phyloP scores from a whole-genome alignment of 2,113 vertebrate species.

The Erythrocercus mccallii region DNA sequence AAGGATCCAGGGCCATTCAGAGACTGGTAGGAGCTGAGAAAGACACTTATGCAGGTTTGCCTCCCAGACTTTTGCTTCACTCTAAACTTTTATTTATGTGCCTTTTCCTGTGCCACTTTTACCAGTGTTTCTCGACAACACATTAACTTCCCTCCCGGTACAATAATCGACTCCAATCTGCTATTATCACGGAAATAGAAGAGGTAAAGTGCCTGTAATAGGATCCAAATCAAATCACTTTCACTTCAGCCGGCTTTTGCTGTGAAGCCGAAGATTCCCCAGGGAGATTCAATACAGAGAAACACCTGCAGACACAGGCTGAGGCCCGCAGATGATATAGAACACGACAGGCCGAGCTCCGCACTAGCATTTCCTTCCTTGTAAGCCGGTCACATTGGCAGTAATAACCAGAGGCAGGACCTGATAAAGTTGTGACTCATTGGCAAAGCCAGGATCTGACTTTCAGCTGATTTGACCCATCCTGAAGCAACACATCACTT shows the following conservation, averaged over 20 bases:
- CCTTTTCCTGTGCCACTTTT: constrained; percentile 69
- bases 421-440: constrained; percentile 70
- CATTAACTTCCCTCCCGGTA: constrained; percentile 84
- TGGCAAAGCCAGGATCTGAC: constrained; percentile 57
- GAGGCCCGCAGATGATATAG: constrained; percentile 73
- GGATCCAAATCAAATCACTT: constrained; percentile 90
- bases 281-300: constrained; percentile 81
- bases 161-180: constrained; percentile 88
- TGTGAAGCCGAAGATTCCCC: constrained; percentile 79
- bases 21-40: neutral
- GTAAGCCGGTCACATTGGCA: constrained; percentile 59
- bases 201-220: constrained; percentile 86
- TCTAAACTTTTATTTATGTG: constrained; percentile 73
- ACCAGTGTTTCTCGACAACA: constrained; percentile 81
- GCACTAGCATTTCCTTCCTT: constrained; percentile 71
- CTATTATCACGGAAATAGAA: constrained; percentile 87
- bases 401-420: constrained; percentile 78
- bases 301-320: constrained; percentile 83
- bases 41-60: neutral
- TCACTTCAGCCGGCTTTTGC: constrained; percentile 82
- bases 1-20: neutral
- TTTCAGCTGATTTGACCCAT: constrained; percentile 49
- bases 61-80: constrained; percentile 51
- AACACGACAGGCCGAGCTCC: constrained; percentile 76
- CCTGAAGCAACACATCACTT: constrained; percentile 47